Evolutionary conservation across 2,888 invertebrate genomes (phyloP).

Genomic region (Drosophila algonquin): DNA sequence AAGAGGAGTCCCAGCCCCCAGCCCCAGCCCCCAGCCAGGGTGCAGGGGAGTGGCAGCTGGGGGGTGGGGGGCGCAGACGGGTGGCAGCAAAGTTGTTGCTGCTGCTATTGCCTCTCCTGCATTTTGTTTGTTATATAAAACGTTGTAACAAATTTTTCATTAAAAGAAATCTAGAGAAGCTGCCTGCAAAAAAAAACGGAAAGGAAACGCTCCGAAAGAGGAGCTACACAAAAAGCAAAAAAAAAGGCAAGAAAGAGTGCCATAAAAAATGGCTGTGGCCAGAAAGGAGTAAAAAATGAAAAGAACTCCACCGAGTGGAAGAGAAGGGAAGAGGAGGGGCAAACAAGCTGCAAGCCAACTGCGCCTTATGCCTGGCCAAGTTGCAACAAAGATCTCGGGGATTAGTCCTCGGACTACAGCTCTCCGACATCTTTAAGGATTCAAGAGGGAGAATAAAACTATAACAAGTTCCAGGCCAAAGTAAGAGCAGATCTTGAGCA

Average conservation of each 20-base stretch:
- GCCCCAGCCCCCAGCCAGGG: slow-evolving; percentile 11
- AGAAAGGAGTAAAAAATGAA: slow-evolving; percentile 53
- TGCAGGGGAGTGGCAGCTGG: not conserved
- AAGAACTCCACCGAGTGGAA: slow-evolving; percentile 5
- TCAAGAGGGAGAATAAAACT: not conserved
- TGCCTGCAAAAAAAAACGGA: slow-evolving; percentile 36
- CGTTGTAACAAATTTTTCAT: slow-evolving; percentile 77
- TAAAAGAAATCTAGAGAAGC: slow-evolving; percentile 76
- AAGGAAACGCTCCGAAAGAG: slow-evolving; percentile 18
- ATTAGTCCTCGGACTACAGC: slow-evolving; percentile 29
- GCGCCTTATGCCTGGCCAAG: slow-evolving; percentile 16
- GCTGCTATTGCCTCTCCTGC: slow-evolving; percentile 62
- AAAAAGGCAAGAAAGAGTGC: slow-evolving; percentile 15
- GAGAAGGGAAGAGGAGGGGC: not conserved
- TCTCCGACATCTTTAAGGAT: slow-evolving; percentile 16
- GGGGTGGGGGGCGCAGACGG: not conserved
- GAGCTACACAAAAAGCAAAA: slow-evolving; percentile 2
- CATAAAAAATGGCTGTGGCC: slow-evolving; percentile 71
- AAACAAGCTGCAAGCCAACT: slow-evolving; percentile 30
- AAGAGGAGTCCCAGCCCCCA: slow-evolving; percentile 46
- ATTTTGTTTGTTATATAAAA: slow-evolving; percentile 76
- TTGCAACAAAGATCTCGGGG: slow-evolving; percentile 20
- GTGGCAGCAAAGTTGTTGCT: slow-evolving; percentile 65
- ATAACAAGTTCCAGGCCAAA: slow-evolving; percentile 7
- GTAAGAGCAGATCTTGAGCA: not conserved